These are phyloP conservation scores for Dermatemys mawii DNA, from an alignment of 2,113 vertebrate genomes.

Conservation along the genomic window DNA sequence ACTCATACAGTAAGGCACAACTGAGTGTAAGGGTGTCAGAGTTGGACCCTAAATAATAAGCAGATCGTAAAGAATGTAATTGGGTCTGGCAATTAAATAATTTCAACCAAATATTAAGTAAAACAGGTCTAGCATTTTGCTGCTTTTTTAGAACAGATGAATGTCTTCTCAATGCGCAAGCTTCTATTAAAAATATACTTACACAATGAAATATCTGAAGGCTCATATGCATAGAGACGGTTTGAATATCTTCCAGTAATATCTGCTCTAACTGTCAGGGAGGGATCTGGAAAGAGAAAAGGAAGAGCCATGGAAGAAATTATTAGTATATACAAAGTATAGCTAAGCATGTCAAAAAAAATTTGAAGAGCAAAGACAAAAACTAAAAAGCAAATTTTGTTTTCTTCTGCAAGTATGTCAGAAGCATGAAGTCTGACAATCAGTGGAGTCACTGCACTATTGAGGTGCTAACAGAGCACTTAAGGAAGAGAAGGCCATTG, in stretches of 20 bases:
- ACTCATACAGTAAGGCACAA: neutral
- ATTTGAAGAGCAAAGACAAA: neutral
- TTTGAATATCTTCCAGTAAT: conserved; percentile 92
- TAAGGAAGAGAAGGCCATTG: neutral
- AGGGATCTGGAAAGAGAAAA: conserved; percentile 83
- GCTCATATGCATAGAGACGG: conserved; percentile 93
- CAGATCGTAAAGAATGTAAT: neutral
- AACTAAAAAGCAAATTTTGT: neutral
- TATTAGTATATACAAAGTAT: neutral
- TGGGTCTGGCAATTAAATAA: neutral
- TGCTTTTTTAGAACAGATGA: accelerated
- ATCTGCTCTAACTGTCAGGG: conserved; percentile 96
- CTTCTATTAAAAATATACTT: conserved; percentile 71
- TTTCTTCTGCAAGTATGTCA: neutral
- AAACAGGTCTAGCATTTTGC: neutral
- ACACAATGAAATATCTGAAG: conserved; percentile 84
- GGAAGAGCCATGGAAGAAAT: neutral
- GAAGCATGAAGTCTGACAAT: neutral
- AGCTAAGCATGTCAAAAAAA: neutral
- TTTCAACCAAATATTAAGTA: neutral
- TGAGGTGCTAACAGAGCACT: neutral
- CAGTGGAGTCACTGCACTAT: neutral
- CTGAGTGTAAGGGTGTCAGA: neutral
- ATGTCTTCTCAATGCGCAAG: neutral
- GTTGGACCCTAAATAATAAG: neutral